These are phyloP conservation scores for Pampus argenteus DNA, from an alignment of 2,797 vertebrate species.

Conservation along the genomic window DNA sequence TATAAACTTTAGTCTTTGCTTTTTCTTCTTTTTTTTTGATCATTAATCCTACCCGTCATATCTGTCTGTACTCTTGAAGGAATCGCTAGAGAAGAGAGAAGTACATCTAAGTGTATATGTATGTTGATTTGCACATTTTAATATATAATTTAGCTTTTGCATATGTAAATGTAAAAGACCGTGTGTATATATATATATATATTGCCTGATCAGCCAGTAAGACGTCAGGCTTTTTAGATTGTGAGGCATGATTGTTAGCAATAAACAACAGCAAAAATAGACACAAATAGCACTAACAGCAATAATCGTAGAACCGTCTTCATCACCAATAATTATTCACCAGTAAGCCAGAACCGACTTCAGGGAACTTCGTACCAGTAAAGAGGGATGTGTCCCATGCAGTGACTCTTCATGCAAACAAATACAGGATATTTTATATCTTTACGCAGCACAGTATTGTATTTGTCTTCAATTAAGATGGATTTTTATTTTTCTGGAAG, in stretches of 20 bases:
- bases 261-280: slow-evolving; percentile 35
- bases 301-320: slow-evolving; percentile 20
- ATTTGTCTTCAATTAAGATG: slow-evolving; percentile 2
- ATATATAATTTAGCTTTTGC: slow-evolving; percentile 71
- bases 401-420: slow-evolving; percentile 18
- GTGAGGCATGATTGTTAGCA: slow-evolving; percentile 47
- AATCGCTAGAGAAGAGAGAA: slow-evolving; percentile 43
- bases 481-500: slow-evolving; percentile 5
- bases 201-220: slow-evolving; percentile 32
- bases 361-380: slow-evolving; percentile 28
- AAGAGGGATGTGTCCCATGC: slow-evolving; percentile 19
- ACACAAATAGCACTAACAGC: slow-evolving; percentile 62
- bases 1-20: not conserved
- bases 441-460: not conserved
- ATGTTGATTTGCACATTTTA: slow-evolving; percentile 85
- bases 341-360: slow-evolving; percentile 14
- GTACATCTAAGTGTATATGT: slow-evolving; percentile 57
- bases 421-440: slow-evolving; percentile 5
- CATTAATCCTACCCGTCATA: not conserved
- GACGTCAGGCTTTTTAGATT: slow-evolving; percentile 31
- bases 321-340: slow-evolving; percentile 12
- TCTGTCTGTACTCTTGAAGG: slow-evolving; percentile 31
- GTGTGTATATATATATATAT: too few species aligned
- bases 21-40: not conserved
- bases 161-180: slow-evolving; percentile 45